Evolutionary conservation across 2,888 invertebrate genomes (phyloP).

Genomic region (Alsophila aescularia): DNA sequence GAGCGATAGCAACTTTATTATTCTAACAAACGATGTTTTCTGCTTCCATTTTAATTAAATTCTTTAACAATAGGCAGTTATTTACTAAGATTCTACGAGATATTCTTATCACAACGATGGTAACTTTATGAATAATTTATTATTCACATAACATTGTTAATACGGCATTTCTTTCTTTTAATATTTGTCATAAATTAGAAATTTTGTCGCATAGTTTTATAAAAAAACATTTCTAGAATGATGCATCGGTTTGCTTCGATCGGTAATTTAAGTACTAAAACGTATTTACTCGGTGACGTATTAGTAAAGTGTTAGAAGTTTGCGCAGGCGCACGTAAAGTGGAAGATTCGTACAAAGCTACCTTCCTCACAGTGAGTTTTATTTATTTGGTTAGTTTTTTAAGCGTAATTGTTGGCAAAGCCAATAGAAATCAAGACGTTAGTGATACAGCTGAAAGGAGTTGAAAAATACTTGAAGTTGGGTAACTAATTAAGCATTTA

Average conservation of each 20-base stretch:
- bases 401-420: slow-evolving; percentile 3
- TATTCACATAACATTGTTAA: slow-evolving; percentile 2
- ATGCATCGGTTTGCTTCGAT: slow-evolving; percentile 9
- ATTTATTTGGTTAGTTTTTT: slow-evolving; percentile 12
- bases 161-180: not conserved
- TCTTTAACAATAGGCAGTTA: slow-evolving; percentile 1
- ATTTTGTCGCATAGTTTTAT: no score
- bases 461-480: not conserved
- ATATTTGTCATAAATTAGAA: no score
- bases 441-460: not conserved
- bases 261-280: not conserved
- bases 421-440: not conserved
- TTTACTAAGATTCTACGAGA: not conserved
- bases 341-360: slow-evolving; percentile 5
- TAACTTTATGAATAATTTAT: not conserved
- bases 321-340: slow-evolving; percentile 20
- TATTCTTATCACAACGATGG: not conserved
- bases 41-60: slow-evolving; percentile 15
- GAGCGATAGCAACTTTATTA: not conserved
- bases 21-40: slow-evolving; percentile 27
- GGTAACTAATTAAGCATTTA: slow-evolving; percentile 14
- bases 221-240: slow-evolving; percentile 6
- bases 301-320: not conserved
- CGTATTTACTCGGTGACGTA: not conserved
- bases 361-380: not conserved